These are phyloP conservation scores for Uropsilus gracilis DNA, from an alignment of 2,113 vertebrate species.

Conservation along the genomic window DNA sequence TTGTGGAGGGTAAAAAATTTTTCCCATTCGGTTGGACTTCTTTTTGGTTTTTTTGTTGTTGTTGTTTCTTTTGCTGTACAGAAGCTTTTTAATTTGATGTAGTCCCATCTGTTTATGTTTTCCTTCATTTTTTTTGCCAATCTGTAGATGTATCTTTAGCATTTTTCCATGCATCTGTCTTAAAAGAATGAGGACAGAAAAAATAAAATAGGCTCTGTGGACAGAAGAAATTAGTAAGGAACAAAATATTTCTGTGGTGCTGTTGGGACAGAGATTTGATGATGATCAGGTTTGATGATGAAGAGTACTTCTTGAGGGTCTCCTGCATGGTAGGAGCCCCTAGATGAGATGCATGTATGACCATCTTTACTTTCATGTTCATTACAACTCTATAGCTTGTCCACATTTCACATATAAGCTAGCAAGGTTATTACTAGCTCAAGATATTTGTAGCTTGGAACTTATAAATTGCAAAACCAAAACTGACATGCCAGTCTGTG, in stretches of 20 bases:
- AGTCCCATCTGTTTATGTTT: too few species aligned
- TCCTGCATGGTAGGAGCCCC: background rate
- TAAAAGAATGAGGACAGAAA: conserved; percentile 27
- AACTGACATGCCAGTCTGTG: background rate
- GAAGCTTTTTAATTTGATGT: too few species aligned
- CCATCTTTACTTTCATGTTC: background rate
- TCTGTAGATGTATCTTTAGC: background rate
- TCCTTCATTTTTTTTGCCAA: too few species aligned
- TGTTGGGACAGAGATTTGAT: background rate
- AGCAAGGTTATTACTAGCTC: background rate
- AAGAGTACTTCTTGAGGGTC: background rate
- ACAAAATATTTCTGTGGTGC: background rate
- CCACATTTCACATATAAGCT: background rate
- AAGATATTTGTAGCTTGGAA: background rate
- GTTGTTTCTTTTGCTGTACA: too few species aligned
- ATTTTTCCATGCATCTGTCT: conserved; percentile 5
- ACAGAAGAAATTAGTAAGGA: conserved; percentile 19
- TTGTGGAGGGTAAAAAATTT: too few species aligned
- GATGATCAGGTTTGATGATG: too few species aligned
- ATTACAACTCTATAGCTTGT: background rate
- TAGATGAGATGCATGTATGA: background rate
- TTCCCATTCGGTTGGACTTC: too few species aligned
- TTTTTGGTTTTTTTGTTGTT: too few species aligned
- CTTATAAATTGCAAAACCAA: background rate
- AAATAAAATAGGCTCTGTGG: background rate